A percentile compares a stretch with the other conserved stretches of the same genome.
phyloP scores from a whole-genome alignment of 2,888 invertebrate genomes.

The Xestia xanthographa region DNA sequence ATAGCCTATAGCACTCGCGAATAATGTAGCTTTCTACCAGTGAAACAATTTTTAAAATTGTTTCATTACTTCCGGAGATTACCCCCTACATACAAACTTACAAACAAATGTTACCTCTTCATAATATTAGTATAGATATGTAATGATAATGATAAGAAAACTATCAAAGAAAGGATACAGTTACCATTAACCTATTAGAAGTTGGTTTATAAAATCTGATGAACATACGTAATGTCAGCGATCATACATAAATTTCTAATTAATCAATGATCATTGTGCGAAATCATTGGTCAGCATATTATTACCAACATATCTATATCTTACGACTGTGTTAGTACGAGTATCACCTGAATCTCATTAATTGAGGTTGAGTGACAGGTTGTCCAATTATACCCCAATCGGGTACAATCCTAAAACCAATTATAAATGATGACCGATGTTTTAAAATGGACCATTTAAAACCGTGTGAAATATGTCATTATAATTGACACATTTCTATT shows the following conservation, averaged over 20 bases:
- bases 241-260: neutral
- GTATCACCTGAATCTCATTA: slow-evolving; percentile 67
- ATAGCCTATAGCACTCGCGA: too few species aligned
- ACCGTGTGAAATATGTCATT: neutral
- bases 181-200: neutral
- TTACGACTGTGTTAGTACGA: too few species aligned
- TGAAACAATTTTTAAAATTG: too few species aligned
- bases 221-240: neutral
- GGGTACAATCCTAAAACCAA: slow-evolving; percentile 70
- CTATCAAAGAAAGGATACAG: neutral
- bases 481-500: neutral
- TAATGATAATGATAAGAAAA: too few species aligned
- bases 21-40: too few species aligned
- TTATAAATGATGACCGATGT: slow-evolving; percentile 64
- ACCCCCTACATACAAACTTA: too few species aligned
- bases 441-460: slow-evolving; percentile 34
- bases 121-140: too few species aligned
- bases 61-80: too few species aligned
- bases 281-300: too few species aligned
- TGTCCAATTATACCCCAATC: slow-evolving; percentile 75
- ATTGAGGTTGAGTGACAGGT: slow-evolving; percentile 70
- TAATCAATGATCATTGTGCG: slow-evolving; percentile 13
- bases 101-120: too few species aligned
- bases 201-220: neutral
- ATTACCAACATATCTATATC: too few species aligned